Evolutionary conservation across 2,888 invertebrate species (phyloP).

Genomic region (Leptinotarsa juncta): DNA sequence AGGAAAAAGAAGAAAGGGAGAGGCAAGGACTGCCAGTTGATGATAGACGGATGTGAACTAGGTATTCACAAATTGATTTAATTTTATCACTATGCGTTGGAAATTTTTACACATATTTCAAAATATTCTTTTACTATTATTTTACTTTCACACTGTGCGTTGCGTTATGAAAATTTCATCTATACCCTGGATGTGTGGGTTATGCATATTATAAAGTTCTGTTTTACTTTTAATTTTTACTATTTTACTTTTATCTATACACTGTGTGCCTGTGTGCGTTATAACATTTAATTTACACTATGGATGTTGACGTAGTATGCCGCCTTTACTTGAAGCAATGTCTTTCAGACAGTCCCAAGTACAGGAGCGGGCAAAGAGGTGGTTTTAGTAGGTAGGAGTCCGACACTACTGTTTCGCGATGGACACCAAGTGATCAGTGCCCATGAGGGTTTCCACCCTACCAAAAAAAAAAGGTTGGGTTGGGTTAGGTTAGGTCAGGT

Average conservation of each 20-base stretch:
- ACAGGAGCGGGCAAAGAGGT: conserved; percentile 6
- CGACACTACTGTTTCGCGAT: conserved; percentile 9
- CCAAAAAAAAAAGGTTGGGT: too few species aligned
- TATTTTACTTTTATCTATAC: neutral
- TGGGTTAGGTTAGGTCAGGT: too few species aligned
- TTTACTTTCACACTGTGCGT: neutral
- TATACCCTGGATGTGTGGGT: neutral
- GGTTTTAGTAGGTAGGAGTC: conserved; percentile 25
- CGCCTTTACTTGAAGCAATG: neutral
- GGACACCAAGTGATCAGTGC: too few species aligned
- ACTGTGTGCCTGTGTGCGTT: too few species aligned
- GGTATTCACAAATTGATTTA: neutral
- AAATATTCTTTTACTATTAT: too few species aligned
- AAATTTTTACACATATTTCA: too few species aligned
- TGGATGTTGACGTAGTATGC: neutral
- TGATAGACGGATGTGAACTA: neutral
- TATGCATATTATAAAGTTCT: neutral
- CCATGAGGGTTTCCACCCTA: too few species aligned
- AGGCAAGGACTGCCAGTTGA: conserved; percentile 6
- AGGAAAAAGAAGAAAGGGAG: conserved; percentile 7
- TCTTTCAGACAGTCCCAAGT: neutral
- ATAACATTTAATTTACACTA: neutral
- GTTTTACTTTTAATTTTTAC: neutral
- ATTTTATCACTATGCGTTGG: too few species aligned
- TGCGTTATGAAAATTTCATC: neutral